These are phyloP conservation scores for Sphinx pinastri DNA, from an alignment of 2,888 invertebrate species.

Conservation along the genomic window DNA sequence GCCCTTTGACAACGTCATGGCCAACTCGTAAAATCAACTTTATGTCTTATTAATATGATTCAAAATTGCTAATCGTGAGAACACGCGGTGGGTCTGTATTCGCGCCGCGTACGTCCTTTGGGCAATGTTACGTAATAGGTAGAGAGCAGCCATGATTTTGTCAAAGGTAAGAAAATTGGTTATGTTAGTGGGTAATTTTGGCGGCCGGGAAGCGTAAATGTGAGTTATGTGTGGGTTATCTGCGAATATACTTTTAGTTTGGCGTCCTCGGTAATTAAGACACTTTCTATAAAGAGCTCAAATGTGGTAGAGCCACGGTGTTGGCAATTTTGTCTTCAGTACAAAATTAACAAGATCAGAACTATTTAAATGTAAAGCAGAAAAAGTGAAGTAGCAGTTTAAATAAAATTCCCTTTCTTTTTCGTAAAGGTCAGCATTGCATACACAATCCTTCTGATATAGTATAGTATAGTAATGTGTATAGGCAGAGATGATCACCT, in stretches of 20 bases:
- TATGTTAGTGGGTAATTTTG: constrained; percentile 78
- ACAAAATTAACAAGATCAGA: no score
- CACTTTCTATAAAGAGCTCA: not conserved
- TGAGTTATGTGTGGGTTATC: constrained; percentile 55
- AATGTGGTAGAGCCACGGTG: no score
- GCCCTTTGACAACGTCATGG: constrained; percentile 53
- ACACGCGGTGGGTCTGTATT: constrained; percentile 64
- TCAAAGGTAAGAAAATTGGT: constrained; percentile 84
- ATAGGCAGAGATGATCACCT: no score
- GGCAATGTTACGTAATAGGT: constrained; percentile 82
- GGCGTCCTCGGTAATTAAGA: not conserved
- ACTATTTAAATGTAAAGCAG: no score
- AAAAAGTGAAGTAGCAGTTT: no score
- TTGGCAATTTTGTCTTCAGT: not conserved
- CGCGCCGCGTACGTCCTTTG: constrained; percentile 77
- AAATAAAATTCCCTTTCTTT: no score
- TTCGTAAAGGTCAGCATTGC: no score
- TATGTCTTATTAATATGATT: constrained; percentile 69
- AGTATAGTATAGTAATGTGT: no score
- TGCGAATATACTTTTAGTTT: constrained; percentile 2
- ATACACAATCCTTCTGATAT: no score
- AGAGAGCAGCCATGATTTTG: constrained; percentile 76
- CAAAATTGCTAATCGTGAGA: constrained; percentile 57
- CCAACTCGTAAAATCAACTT: constrained; percentile 62
- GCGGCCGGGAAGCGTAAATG: constrained; percentile 58